A percentile compares a stretch with the other conserved stretches of the same genome.
phyloP scores from a whole-genome alignment of 2,113 vertebrate species.

The Pachyramphus minor region DNA sequence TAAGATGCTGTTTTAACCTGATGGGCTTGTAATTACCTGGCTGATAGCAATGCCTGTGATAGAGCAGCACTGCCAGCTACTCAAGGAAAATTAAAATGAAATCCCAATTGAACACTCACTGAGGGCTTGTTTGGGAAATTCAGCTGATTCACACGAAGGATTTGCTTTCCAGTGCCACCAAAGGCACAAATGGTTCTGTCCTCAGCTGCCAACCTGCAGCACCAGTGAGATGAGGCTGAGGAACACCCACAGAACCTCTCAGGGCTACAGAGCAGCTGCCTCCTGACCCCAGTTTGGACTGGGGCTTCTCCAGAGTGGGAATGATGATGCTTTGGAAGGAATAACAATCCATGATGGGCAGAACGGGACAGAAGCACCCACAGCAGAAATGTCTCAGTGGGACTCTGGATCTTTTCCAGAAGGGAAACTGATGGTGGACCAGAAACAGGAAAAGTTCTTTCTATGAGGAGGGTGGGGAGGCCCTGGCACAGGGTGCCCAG shows the following conservation, averaged over 20 bases:
- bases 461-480: background rate
- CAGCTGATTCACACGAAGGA: background rate
- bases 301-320: background rate
- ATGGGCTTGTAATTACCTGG: background rate
- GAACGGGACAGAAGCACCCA: background rate
- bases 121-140: background rate
- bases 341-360: accelerated
- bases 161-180: background rate
- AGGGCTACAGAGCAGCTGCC: background rate
- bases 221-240: background rate
- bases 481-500: background rate
- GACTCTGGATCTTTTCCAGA: background rate
- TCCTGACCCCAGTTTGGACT: background rate
- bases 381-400: background rate
- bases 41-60: background rate
- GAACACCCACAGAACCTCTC: background rate
- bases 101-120: background rate
- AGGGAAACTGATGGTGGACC: background rate
- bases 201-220: background rate
- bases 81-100: background rate
- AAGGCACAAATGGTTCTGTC: background rate
- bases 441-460: background rate
- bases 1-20: background rate
- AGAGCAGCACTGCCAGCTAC: background rate
- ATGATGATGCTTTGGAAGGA: background rate